Percentiles rank a stretch among this genome's conserved stretches.
Evolutionary conservation across 2,113 vertebrate species (phyloP).

Genomic region (Ariopsis seemanni): DNA sequence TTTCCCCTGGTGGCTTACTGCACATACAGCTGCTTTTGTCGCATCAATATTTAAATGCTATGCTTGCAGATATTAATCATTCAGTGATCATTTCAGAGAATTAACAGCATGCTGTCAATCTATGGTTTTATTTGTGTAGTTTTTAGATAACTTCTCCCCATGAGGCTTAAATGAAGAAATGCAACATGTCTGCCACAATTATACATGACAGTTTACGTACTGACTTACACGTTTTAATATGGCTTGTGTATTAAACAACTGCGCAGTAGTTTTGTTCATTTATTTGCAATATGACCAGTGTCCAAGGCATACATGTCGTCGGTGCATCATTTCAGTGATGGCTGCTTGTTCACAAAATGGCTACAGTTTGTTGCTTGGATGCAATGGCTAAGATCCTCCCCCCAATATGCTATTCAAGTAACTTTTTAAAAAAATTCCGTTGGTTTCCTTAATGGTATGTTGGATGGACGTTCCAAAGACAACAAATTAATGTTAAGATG

Average conservation of each 20-base stretch:
- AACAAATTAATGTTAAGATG: neutral
- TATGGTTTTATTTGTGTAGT: neutral
- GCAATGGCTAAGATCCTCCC: too few species aligned
- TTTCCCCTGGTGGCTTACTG: conserved; percentile 6
- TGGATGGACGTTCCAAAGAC: too few species aligned
- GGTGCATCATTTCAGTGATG: neutral
- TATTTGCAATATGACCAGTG: neutral
- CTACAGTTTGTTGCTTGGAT: neutral
- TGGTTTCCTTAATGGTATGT: neutral
- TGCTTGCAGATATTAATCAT: neutral
- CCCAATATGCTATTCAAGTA: neutral
- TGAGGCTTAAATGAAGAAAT: neutral
- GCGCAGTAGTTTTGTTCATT: neutral
- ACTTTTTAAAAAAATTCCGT: neutral
- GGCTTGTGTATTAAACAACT: neutral
- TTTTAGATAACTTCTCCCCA: neutral
- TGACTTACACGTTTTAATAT: too few species aligned
- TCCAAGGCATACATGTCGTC: neutral
- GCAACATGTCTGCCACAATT: neutral
- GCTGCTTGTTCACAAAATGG: neutral
- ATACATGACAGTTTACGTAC: neutral
- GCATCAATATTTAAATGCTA: neutral
- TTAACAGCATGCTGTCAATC: neutral
- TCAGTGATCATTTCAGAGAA: neutral
- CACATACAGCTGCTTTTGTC: conserved; percentile 5